A percentile compares a stretch with the other conserved stretches of the same genome.
These are phyloP conservation scores for Drosophila siamana DNA, from an alignment of 2,888 invertebrate species.

Conservation along the genomic window DNA sequence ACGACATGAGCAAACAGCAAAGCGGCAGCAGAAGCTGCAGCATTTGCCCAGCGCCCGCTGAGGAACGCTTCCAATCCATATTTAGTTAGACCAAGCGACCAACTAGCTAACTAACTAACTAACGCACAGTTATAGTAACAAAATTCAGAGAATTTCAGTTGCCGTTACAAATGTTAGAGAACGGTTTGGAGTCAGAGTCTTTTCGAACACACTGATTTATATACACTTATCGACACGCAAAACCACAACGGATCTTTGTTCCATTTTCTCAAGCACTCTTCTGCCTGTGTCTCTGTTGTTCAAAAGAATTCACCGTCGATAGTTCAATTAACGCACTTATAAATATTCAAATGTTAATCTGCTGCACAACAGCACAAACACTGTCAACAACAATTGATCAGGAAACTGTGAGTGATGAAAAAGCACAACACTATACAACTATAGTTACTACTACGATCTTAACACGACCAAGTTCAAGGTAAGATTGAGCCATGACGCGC, in stretches of 20 bases:
- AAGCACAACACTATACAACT: background rate
- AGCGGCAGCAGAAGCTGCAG: slow-evolving; percentile 18
- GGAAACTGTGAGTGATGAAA: background rate
- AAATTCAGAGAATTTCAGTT: background rate
- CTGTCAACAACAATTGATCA: slow-evolving; percentile 3
- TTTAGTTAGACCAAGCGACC: slow-evolving; percentile 9
- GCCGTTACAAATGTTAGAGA: slow-evolving; percentile 39
- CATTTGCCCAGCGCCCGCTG: slow-evolving; percentile 38
- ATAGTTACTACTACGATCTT: slow-evolving; percentile 58
- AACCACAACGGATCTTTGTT: slow-evolving; percentile 72
- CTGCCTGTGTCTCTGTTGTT: background rate
- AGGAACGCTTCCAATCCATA: slow-evolving; percentile 65
- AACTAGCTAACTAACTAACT: slow-evolving; percentile 6
- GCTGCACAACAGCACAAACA: slow-evolving; percentile 21
- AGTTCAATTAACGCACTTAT: slow-evolving; percentile 42
- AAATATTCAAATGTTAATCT: slow-evolving; percentile 33
- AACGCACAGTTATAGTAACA: slow-evolving; percentile 17
- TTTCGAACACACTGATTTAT: slow-evolving; percentile 44
- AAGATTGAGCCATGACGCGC: slow-evolving; percentile 85
- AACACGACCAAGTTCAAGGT: slow-evolving; percentile 85
- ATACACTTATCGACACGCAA: slow-evolving; percentile 68
- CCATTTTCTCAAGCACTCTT: slow-evolving; percentile 55
- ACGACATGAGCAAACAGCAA: slow-evolving; percentile 49
- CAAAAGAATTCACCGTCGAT: slow-evolving; percentile 1
- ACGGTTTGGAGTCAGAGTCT: slow-evolving; percentile 18